Percentiles rank a stretch among this genome's conserved stretches.
phyloP scores from a whole-genome alignment of 1,140 invertebrate species.

The Drosophila triauraria region DNA sequence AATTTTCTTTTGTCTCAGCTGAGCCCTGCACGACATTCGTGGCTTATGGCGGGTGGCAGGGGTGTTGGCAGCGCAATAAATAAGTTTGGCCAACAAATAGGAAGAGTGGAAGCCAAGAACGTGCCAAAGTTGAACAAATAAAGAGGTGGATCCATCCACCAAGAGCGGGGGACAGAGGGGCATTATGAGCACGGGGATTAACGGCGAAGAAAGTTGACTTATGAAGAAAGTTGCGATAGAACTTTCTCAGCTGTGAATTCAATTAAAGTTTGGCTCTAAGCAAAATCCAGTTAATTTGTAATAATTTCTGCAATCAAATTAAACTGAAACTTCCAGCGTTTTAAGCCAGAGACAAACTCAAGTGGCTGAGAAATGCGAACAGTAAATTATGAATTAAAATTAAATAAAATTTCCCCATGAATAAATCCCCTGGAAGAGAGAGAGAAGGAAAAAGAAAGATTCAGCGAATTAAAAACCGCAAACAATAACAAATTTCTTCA shows the following conservation, averaged over 20 bases:
- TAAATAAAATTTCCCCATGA: conserved; percentile 40
- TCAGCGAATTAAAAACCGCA: conserved; percentile 30
- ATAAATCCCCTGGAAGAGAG: conserved; percentile 8
- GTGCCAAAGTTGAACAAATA: conserved; percentile 48
- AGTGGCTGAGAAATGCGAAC: not conserved
- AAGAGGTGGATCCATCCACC: not conserved
- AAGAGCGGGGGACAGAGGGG: not conserved
- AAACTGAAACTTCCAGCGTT: conserved; percentile 19
- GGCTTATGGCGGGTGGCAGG: conserved; percentile 18
- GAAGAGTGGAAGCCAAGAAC: conserved; percentile 36
- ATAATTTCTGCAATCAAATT: conserved; percentile 38
- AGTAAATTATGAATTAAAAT: conserved; percentile 41
- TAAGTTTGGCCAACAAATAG: conserved; percentile 55
- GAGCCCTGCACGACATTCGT: conserved; percentile 50
- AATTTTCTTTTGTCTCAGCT: conserved; percentile 45
- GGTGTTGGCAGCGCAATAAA: conserved; percentile 39
- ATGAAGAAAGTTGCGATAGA: conserved; percentile 50
- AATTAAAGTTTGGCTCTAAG: conserved; percentile 69
- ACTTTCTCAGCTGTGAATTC: conserved; percentile 60
- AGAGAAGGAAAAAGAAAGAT: not conserved
- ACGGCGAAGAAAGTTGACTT: conserved; percentile 52
- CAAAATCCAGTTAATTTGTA: conserved; percentile 53
- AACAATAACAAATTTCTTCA: conserved; percentile 41
- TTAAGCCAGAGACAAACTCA: conserved; percentile 6
- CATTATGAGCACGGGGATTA: conserved; percentile 45